These are phyloP conservation scores for Rhadinocentrus ornatus DNA, from an alignment of 2,797 vertebrate genomes.

Conservation along the genomic window DNA sequence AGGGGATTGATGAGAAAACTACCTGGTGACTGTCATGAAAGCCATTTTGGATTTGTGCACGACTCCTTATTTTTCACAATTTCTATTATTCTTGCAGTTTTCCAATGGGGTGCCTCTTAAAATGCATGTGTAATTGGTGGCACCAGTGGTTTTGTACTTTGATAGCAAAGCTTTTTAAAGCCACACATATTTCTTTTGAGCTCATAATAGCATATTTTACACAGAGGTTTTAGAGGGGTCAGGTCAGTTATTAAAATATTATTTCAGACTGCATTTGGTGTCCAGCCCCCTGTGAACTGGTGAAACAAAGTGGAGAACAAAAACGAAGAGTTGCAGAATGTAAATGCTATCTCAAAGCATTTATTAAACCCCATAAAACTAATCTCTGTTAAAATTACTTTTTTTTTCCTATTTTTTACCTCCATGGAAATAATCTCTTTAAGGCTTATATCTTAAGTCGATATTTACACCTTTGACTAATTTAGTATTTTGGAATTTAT, in stretches of 20 bases:
- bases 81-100: background rate
- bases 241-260: background rate
- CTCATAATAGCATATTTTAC: background rate
- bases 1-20: background rate
- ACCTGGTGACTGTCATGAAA: background rate
- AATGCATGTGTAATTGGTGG: background rate
- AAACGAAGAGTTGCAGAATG: background rate
- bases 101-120: background rate
- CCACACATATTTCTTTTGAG: background rate
- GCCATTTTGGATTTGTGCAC: background rate
- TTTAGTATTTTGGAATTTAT: background rate
- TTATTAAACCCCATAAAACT: conserved; percentile 1
- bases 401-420: background rate
- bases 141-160: background rate
- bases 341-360: background rate
- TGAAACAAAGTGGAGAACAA: background rate
- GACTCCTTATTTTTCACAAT: background rate
- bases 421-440: conserved; percentile 5
- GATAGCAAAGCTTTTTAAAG: background rate
- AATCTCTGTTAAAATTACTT: conserved; percentile 6
- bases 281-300: background rate
- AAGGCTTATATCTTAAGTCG: background rate
- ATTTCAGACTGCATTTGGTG: background rate
- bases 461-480: conserved; percentile 6
- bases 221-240: background rate